Conservation (phyloP, 1,140 invertebrate genomes). For the Grapholita molesta region DNA sequence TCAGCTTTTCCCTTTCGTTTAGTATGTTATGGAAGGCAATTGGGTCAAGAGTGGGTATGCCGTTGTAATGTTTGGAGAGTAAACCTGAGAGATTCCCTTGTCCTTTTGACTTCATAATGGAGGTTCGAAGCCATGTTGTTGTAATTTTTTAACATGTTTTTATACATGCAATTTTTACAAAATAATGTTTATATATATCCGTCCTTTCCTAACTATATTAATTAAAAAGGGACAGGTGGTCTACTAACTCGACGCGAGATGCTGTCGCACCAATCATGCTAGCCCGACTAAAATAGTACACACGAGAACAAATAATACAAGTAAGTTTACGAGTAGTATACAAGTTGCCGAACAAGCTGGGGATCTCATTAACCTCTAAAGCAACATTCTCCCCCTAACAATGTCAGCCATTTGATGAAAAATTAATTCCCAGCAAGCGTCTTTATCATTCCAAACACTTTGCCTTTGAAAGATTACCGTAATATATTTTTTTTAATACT, state of each 20-base stretch:
- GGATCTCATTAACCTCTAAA: neutral
- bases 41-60: conserved; percentile 38
- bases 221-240: too few species aligned
- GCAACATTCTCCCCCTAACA: neutral
- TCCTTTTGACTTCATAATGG: neutral
- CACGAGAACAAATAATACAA: too few species aligned
- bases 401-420: neutral
- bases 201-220: too few species aligned
- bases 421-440: neutral
- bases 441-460: neutral
- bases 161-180: neutral
- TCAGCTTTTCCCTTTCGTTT: conserved; percentile 48
- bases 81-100: neutral
- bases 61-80: neutral
- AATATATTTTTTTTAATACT: neutral
- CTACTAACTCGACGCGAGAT: too few species aligned
- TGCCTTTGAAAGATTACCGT: neutral
- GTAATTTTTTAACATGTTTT: neutral
- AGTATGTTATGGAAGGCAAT: conserved; percentile 31
- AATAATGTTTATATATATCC: neutral
- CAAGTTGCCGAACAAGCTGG: neutral
- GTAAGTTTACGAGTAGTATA: too few species aligned
- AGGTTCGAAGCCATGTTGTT: neutral
- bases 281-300: too few species aligned
- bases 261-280: too few species aligned